Evolutionary conservation across 1,140 invertebrate genomes (phyloP).

Genomic region (Eciton burchellii): DNA sequence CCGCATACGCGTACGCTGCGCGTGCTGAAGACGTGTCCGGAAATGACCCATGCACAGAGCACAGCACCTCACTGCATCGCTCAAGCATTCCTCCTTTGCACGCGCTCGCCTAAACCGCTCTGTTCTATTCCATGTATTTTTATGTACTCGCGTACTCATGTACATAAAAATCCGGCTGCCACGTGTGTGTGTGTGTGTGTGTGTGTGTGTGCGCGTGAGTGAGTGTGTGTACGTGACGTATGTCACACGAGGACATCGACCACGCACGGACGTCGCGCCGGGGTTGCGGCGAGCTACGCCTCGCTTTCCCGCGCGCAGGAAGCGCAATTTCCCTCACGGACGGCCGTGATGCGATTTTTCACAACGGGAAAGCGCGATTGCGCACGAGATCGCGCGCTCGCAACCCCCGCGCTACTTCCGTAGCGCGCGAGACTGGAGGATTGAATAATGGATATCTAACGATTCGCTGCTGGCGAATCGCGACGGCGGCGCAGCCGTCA

Average conservation of each 20-base stretch:
- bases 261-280: constrained; percentile 45
- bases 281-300: constrained; percentile 13
- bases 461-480: neutral
- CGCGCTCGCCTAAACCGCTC: constrained; percentile 82
- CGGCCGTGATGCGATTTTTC: neutral
- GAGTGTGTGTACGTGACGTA: constrained; percentile 41
- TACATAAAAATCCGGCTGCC: constrained; percentile 69
- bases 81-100: constrained; percentile 83
- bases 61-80: constrained; percentile 83
- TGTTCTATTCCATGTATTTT: constrained; percentile 67
- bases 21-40: constrained; percentile 66
- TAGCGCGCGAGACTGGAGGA: constrained; percentile 13
- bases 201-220: too few species aligned
- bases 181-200: constrained; percentile 57
- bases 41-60: constrained; percentile 80
- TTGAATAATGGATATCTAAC: constrained; percentile 7
- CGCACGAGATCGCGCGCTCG: neutral
- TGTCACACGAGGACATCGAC: constrained; percentile 31
- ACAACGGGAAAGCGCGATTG: neutral
- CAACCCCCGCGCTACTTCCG: constrained; percentile 31
- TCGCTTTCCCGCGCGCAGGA: too few species aligned
- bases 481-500: constrained; percentile 33
- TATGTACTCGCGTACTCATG: constrained; percentile 67
- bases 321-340: neutral
- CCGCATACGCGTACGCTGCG: constrained; percentile 57